Conservation (phyloP, 2,113 vertebrate genomes). For the Muntiacus reevesi region DNA sequence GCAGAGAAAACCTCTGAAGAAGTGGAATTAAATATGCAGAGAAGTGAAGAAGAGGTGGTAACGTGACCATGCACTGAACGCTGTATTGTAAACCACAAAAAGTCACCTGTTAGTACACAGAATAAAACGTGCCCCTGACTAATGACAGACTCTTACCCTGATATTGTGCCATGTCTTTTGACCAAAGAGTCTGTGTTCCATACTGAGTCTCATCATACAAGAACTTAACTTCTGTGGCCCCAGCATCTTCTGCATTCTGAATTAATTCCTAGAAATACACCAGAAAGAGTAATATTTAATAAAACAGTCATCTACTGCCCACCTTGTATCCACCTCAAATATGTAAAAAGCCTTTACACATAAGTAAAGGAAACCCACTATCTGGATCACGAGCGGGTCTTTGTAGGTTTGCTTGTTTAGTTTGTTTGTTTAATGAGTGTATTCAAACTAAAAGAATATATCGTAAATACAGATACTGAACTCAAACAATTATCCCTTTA, state of each 20-base stretch:
- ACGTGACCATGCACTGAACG: neutral
- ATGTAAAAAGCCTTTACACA: neutral
- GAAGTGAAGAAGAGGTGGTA: neutral
- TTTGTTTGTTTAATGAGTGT: neutral
- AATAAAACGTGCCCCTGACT: neutral
- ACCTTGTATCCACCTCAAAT: neutral
- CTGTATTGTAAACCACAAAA: neutral
- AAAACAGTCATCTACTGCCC: neutral
- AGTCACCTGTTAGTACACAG: neutral
- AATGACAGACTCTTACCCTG: constrained; percentile 85
- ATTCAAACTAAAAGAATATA: neutral
- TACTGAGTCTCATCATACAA: constrained; percentile 96
- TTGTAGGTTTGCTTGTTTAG: neutral
- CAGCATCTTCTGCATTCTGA: constrained; percentile 99
- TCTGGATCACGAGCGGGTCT: neutral
- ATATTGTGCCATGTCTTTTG: constrained; percentile 94
- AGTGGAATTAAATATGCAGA: neutral
- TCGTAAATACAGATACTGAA: neutral
- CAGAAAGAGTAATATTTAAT: constrained; percentile 18
- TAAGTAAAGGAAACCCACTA: neutral
- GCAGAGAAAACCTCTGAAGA: neutral
- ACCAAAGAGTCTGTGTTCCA: constrained; percentile 95
- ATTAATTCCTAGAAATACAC: constrained; percentile 90
- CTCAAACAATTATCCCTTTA: neutral
- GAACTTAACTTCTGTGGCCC: constrained; percentile 96